Evolutionary conservation across 1,140 invertebrate genomes (phyloP), one percentile per base, ranked within the genome.

Genomic region (Drosophila pseudoobscura): DNA sequence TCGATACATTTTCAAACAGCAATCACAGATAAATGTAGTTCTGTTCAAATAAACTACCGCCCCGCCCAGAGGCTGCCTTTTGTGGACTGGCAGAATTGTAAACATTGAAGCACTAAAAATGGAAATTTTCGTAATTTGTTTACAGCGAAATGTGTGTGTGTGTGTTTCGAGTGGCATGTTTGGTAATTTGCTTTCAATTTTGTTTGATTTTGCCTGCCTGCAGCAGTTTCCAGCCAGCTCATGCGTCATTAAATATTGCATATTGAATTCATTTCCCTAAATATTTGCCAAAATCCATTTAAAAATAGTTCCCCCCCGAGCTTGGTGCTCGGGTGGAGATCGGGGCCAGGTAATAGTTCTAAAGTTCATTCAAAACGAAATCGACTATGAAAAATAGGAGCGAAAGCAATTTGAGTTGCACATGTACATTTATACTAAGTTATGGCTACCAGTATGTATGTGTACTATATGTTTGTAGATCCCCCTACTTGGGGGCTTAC

Each of bases 111-210:
- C 41, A 39, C 62, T 63, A 74, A 74, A 64, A 74, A 65, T 74
- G 69, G 45, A 74, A 74, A 63, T 56, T 74, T 75, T 65, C 58
- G 69, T 74, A 74, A 74, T 74, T 54, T 74, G 71, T 74, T 63
- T 74, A 74, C 69, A 52, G 11, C 17, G 8, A 46, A 63, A 63
- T 56, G 58, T 20, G 20, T 20, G 20, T 20, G 20, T 20, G 20
- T 20, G 20, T 74, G 59, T 74, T 55, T 49, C 46, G 70, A 74
- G 65, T 73, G 20, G 53, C 46, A 56, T 73, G 69, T 63, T 74
- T 58, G 46, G 68, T 35, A 55, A 62, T 52, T 73, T 68, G 63
- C n/a, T 69, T 78, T 83, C 62, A 56, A 35, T 69, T 69, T 66
- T 66, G 65, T 69, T 69, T 69, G 63, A 69, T 69, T 69, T 69